Conservation (phyloP, 1,140 invertebrate species). For the Papilio polyxenes region DNA sequence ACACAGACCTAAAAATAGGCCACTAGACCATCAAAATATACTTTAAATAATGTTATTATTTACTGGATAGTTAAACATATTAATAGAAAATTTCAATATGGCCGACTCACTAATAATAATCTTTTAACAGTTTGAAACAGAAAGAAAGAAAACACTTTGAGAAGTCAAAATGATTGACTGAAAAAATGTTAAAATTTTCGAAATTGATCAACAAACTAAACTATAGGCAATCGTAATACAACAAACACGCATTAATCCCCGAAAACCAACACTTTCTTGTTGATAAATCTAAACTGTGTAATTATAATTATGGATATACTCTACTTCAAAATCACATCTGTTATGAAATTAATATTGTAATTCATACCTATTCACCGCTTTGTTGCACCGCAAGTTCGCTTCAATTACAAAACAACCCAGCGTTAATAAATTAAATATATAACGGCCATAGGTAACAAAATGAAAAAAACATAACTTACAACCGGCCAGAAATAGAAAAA, state of each 20-base stretch:
- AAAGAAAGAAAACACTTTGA: no score
- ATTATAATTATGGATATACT: background rate
- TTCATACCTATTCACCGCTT: constrained; percentile 16
- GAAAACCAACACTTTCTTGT: no score
- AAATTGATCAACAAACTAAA: no score
- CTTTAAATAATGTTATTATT: background rate
- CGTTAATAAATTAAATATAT: constrained; percentile 23
- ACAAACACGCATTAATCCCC: no score
- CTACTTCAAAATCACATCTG: background rate
- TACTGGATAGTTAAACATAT: background rate
- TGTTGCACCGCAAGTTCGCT: constrained; percentile 6
- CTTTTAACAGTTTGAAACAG: background rate
- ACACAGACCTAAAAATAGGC: background rate
- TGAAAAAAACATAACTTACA: background rate
- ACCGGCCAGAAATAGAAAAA: constrained; percentile 27
- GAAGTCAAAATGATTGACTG: no score
- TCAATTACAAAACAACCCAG: constrained; percentile 18
- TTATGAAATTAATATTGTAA: constrained; percentile 28
- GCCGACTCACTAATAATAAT: background rate
- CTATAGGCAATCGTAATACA: no score
- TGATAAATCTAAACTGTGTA: background rate
- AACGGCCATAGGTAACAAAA: constrained; percentile 11
- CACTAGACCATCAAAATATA: background rate
- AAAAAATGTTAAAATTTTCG: no score
- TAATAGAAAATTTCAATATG: background rate